Base-by-base conservation (phyloP, 2,797 vertebrate genomes). In the Clamator glandarius region DNA sequence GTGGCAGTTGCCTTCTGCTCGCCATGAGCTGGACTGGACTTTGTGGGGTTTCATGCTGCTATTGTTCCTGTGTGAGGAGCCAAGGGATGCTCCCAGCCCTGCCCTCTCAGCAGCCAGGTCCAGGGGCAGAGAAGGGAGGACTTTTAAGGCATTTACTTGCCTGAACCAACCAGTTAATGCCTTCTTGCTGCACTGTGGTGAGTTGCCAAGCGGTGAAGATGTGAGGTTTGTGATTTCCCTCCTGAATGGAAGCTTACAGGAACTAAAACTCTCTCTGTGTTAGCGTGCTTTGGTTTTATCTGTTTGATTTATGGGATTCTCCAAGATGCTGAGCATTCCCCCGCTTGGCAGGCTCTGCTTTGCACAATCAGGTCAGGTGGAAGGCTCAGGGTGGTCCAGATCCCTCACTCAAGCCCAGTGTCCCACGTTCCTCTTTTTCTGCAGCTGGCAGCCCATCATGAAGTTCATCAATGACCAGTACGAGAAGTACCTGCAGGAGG, bases 381-480 rank as follows among this genome's bases (percentile, higher is more conserved):
- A n/a, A 63, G 17, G 33, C 11, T 89, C 46, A 28, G 62, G 21
- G 24, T 42, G 51, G 18, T 46, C 41, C 86, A 20, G 18, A 9
- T 74, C 55, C 31, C 61, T 79, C 33, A 15, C 8, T 7, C 17
- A 33, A 46, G 8, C 6, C 12, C 2, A 8, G 1, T 24, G 7
- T 54, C 18, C 79, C 4, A 0, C 14, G 24, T 41, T 50, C 15
- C 25, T 70, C 26, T 85, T 28, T 85, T 25, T 51, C 63, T 41
- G 3, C 48, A 99, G 99, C 97, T 99, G 99, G 99, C 98, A 99
- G 97, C 99, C 99, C 95, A 99, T 99, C 84, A 99, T 99, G 99
- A 99, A 99, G 98, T 99, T 99, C 97, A 99, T 99, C 96, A 99
- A 99, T 0, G 99, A 99, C 87, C 99, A 99, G 96, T 99, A 99